Evolutionary conservation across 1,140 invertebrate genomes (phyloP).

Genomic region (Campoletis sonorensis): DNA sequence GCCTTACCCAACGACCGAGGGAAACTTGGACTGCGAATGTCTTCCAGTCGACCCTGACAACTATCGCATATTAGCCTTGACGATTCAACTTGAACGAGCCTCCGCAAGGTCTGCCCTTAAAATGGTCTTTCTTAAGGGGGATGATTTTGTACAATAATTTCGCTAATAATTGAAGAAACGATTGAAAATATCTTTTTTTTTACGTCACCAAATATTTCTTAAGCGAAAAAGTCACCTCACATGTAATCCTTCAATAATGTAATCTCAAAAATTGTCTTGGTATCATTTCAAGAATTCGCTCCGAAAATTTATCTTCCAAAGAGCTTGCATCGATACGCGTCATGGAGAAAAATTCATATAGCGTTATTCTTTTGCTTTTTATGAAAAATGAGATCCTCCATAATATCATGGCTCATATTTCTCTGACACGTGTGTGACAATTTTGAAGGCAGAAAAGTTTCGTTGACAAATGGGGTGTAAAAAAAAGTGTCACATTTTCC

Average conservation of each 20-base stretch:
- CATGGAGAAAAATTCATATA: neutral
- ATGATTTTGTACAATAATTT: too few species aligned
- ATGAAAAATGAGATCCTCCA: neutral
- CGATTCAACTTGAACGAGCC: constrained; percentile 25
- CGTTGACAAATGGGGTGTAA: neutral
- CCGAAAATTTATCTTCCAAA: neutral
- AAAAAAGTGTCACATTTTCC: neutral
- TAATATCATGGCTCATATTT: too few species aligned
- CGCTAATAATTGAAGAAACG: neutral
- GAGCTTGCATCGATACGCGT: neutral
- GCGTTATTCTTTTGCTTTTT: neutral
- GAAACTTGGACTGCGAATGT: constrained; percentile 21
- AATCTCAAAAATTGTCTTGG: too few species aligned
- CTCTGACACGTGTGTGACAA: neutral
- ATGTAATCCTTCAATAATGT: too few species aligned
- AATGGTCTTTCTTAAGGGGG: too few species aligned
- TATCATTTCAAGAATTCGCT: too few species aligned
- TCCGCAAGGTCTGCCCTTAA: neutral
- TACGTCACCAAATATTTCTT: too few species aligned
- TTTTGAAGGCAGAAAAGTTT: neutral
- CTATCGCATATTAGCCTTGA: constrained; percentile 33
- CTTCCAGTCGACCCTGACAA: constrained; percentile 21
- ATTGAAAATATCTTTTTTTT: too few species aligned
- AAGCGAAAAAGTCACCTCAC: too few species aligned
- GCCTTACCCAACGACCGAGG: constrained; percentile 3